phyloP scores from a whole-genome alignment of 2,888 invertebrate species.

The Andrena hattorfiana region DNA sequence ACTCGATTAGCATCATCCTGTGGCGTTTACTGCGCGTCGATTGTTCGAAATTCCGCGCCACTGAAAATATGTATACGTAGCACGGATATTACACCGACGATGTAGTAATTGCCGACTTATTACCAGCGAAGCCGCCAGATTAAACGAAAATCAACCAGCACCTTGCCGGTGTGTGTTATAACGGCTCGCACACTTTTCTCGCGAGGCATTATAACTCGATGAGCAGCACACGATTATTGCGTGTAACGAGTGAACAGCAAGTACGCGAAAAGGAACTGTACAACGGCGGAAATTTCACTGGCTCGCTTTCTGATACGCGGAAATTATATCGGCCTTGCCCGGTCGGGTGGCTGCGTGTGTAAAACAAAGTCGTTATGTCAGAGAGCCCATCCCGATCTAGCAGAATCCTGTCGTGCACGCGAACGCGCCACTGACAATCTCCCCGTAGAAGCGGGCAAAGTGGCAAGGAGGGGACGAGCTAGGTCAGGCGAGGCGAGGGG shows the following conservation, averaged over 20 bases:
- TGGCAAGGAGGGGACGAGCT: conserved; percentile 37
- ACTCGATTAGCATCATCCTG: conserved; percentile 19
- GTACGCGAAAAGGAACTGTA: conserved; percentile 28
- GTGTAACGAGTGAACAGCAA: conserved; percentile 23
- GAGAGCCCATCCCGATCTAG: conserved; percentile 46
- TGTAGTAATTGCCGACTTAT: conserved; percentile 38
- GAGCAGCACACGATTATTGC: conserved; percentile 36
- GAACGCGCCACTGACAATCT: conserved; percentile 65
- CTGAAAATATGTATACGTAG: conserved; percentile 5
- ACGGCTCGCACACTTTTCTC: conserved; percentile 23
- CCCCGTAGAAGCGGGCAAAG: conserved; percentile 55
- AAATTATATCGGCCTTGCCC: conserved; percentile 36
- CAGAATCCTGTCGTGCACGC: conserved; percentile 41
- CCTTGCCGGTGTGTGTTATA: conserved; percentile 6
- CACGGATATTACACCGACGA: conserved; percentile 20
- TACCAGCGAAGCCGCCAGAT: conserved; percentile 27
- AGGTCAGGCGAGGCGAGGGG: conserved; percentile 55
- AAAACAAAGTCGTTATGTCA: conserved; percentile 63
- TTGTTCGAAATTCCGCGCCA: conserved; percentile 18
- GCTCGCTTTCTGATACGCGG: conserved; percentile 5
- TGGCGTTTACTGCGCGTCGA: conserved; percentile 1
- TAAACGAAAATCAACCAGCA: conserved; percentile 30
- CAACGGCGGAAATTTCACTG: conserved; percentile 6
- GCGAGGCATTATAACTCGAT: conserved; percentile 28
- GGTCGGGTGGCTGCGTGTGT: conserved; percentile 41